Percentiles rank a stretch among this genome's conserved stretches.
These are phyloP conservation scores for Umimayanthus chanpuru DNA, from an alignment of 92 coral and sea anemone species.

Conservation along the genomic window DNA sequence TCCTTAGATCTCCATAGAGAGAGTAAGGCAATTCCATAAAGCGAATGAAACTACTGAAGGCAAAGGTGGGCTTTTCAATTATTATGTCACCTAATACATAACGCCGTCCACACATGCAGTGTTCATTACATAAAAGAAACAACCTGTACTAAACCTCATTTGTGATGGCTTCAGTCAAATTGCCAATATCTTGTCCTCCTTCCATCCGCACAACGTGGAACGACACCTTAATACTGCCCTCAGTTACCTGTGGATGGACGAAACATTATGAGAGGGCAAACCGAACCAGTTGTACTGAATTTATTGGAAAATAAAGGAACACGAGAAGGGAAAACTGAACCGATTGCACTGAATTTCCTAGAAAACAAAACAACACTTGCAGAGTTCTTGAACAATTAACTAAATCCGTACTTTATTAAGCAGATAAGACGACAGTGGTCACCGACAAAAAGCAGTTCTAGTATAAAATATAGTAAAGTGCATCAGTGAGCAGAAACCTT, in stretches of 20 bases:
- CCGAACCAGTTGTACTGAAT: not conserved
- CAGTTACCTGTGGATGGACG: not conserved
- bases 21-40: too few species aligned
- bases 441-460: too few species aligned
- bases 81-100: not conserved
- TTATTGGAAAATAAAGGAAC: not conserved
- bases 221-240: constrained; percentile 26
- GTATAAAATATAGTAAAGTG: too few species aligned
- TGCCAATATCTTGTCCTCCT: constrained; percentile 29
- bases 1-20: too few species aligned
- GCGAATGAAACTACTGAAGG: too few species aligned
- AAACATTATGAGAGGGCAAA: not conserved
- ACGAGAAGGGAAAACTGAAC: not conserved
- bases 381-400: not conserved
- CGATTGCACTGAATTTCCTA: not conserved
- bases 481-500: too few species aligned
- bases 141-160: not conserved
- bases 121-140: not conserved
- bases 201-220: constrained; percentile 14
- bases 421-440: too few species aligned
- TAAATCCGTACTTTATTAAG: too few species aligned
- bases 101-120: too few species aligned
- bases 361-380: not conserved
- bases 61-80: not conserved
- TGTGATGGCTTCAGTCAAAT: constrained; percentile 25